A percentile compares a stretch with the other conserved stretches of the same genome.
phyloP scores from a whole-genome alignment of 64 coral and sea anemone species.

The Dendronephthya gigantea region DNA sequence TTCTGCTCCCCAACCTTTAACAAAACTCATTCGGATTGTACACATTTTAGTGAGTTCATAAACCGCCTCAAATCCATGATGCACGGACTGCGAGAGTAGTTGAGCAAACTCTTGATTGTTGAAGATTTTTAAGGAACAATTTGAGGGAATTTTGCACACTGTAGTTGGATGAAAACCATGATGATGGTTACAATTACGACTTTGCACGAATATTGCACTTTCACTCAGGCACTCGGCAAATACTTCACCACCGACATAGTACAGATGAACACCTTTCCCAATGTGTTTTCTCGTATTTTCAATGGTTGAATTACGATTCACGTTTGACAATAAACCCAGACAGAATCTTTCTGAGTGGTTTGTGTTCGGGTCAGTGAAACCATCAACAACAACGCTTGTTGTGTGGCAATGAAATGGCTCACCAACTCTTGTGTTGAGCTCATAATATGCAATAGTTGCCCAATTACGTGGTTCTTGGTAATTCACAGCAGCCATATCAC shows the following conservation, averaged over 20 bases:
- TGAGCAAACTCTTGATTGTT: conserved; percentile 99
- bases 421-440: conserved; percentile 86
- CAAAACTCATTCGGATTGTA: conserved; percentile 89
- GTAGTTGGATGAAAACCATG: conserved; percentile 96
- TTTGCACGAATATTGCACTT: conserved; percentile 95
- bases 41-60: conserved; percentile 99
- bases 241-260: conserved; percentile 94
- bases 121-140: conserved; percentile 94
- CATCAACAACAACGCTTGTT: conserved; percentile 86
- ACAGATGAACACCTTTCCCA: conserved; percentile 92
- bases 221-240: conserved; percentile 96
- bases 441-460: conserved; percentile 92
- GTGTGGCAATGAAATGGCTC: conserved; percentile 72
- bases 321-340: conserved; percentile 79
- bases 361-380: conserved; percentile 94
- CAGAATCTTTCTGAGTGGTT: conserved; percentile 94
- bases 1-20: conserved; percentile 97
- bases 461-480: conserved; percentile 89
- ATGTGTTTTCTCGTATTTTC: conserved; percentile 94
- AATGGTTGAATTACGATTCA: conserved; percentile 93
- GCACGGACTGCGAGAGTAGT: conserved; percentile 86
- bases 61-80: conserved; percentile 92
- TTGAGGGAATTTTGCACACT: conserved; percentile 92
- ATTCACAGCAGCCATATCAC: conserved; percentile 60
- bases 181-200: conserved; percentile 91